Percentiles rank a stretch among this genome's conserved stretches.
phyloP scores from a whole-genome alignment of 2,113 vertebrate genomes.

The Eurypyga helias region DNA sequence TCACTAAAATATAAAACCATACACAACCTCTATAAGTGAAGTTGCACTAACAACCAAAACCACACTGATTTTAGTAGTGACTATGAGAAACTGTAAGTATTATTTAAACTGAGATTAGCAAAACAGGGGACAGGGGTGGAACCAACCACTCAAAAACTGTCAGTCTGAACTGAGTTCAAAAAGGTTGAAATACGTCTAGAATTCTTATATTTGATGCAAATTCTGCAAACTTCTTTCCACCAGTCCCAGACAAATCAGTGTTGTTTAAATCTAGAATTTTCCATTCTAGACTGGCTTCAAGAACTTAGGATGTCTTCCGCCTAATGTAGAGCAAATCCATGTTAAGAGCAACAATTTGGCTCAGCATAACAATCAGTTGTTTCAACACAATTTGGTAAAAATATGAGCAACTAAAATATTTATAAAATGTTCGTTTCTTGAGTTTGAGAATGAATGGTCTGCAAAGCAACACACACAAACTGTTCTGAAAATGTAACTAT shows the following conservation, averaged over 20 bases:
- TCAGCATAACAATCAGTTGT: background rate
- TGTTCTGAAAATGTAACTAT: background rate
- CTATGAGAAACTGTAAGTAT: background rate
- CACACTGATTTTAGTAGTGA: background rate
- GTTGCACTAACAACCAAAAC: background rate
- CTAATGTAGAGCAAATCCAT: background rate
- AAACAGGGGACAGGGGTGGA: rapidly evolving
- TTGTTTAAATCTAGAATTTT: background rate
- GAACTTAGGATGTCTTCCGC: background rate
- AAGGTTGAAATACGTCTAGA: background rate
- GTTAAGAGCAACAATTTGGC: background rate
- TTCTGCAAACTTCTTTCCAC: background rate
- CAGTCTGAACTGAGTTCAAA: background rate
- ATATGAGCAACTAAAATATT: background rate
- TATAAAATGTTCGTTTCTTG: background rate
- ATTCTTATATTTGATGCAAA: background rate
- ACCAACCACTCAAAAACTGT: rapidly evolving
- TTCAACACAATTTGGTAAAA: background rate
- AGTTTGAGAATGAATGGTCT: background rate
- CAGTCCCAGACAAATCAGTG: background rate
- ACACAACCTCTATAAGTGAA: background rate
- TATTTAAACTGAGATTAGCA: background rate
- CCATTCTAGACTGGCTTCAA: background rate
- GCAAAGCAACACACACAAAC: background rate
- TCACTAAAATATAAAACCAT: background rate